Conservation (phyloP, 2,797 vertebrate species). For the Danio albolineatus region DNA sequence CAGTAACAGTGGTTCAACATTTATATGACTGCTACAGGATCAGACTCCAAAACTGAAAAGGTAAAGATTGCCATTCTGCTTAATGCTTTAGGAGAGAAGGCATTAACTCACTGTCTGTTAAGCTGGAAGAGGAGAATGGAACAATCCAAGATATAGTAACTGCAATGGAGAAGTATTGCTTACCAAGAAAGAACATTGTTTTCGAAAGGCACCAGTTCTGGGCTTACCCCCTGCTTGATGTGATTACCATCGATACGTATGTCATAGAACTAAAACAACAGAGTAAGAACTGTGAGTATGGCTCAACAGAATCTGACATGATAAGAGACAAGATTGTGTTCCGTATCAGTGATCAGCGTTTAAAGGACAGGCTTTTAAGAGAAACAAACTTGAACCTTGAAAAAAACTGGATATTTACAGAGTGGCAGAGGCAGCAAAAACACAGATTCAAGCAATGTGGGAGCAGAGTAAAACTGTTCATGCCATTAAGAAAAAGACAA, state of each 20-base stretch:
- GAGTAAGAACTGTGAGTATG: conserved; percentile 48
- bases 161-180: not conserved
- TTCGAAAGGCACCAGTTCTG: conserved; percentile 51
- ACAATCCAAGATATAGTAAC: not conserved
- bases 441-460: conserved; percentile 33
- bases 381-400: conserved; percentile 21
- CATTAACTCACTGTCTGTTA: conserved; percentile 44
- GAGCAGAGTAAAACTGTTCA: too few relatives aligned
- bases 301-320: conserved; percentile 28
- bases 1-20: conserved; percentile 37
- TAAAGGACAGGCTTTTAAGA: conserved; percentile 46
- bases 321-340: conserved; percentile 56
- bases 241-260: conserved; percentile 28
- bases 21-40: conserved; percentile 15
- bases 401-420: not conserved
- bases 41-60: conserved; percentile 23
- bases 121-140: not conserved
- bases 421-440: conserved; percentile 1
- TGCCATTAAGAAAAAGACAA: conserved; percentile 21
- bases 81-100: conserved; percentile 47
- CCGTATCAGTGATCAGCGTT: conserved; percentile 18
- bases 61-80: conserved; percentile 42
- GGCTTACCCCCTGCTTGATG: conserved; percentile 36
- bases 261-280: conserved; percentile 46
- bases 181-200: conserved; percentile 17